A percentile compares a stretch with the other conserved stretches of the same genome.
These are phyloP conservation scores for Perodicticus potto DNA, from an alignment of 2,797 vertebrate species.

Conservation along the genomic window DNA sequence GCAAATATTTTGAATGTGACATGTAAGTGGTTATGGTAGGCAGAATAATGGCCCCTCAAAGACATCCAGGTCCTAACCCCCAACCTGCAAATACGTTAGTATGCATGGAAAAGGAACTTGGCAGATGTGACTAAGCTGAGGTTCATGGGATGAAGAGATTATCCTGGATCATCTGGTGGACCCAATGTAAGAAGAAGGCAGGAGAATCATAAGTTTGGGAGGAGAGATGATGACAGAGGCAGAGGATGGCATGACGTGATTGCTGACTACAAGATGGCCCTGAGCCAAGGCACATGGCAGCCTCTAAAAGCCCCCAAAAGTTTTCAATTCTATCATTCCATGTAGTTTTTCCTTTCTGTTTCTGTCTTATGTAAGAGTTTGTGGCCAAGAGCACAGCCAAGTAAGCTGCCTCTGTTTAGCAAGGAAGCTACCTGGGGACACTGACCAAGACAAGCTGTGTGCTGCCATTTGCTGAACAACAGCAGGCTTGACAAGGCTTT, in stretches of 20 bases:
- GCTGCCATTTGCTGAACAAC: background rate
- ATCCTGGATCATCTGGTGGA: background rate
- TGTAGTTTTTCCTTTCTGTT: background rate
- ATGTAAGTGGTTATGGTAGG: background rate
- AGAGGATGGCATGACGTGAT: too few species aligned
- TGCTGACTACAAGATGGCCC: background rate
- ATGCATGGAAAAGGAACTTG: background rate
- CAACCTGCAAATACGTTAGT: background rate
- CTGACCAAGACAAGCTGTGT: background rate
- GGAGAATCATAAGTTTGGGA: background rate
- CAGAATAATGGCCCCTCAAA: background rate
- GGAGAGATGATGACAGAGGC: background rate
- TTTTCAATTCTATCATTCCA: conserved; percentile 11
- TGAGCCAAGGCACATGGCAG: background rate
- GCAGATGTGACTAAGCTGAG: background rate
- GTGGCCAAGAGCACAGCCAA: background rate
- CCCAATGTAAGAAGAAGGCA: background rate
- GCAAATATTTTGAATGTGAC: conserved; percentile 8
- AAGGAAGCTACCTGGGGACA: background rate
- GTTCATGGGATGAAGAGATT: background rate
- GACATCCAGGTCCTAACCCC: background rate
- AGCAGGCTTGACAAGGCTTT: background rate
- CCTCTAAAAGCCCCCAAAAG: background rate
- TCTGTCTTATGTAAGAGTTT: background rate
- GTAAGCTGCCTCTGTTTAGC: background rate